Base-by-base conservation (phyloP, 2,888 invertebrate species). In the Boloria selene region DNA sequence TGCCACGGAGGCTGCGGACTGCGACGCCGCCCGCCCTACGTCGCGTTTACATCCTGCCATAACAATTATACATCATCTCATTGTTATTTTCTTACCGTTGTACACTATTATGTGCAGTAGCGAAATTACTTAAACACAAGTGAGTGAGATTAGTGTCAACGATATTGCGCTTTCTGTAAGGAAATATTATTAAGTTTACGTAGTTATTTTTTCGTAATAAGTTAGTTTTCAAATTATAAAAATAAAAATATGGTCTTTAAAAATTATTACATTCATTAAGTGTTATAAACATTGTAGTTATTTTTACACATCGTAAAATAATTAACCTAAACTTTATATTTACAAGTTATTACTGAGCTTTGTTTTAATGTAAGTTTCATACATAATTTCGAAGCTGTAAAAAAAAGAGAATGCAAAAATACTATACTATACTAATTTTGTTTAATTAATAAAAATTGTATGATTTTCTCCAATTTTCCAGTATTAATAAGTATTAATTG, bases 1-100 rank as follows among this genome's bases (percentile, higher is more conserved):
- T 92, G 82, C 85, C 86, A 87, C 88, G 91, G 92, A 92, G 90
- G 91, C 93, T 92, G 92, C 87, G 89, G 88, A 81, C 73, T 75
- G 77, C 74, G 77, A 76, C 75, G 83, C 84, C 86, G 88, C 82
- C 85, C 87, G 88, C 86, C 86, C 85, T 81, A 76, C 78, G 77
- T 70, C 77, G 77, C 78, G 74, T 70, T 74, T 72, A 71, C 73
- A 71, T 75, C 75, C 75, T 74, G 74, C 75, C 84, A 84, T 82
- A 85, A 85, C 85, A 84, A 55, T 67, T 53, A 63, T 61, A 68
- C 64, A 66, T 52, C 42, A 67, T 61, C 60, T 50, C 52, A 66
- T 61, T 69, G 53, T 61, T 49, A 44, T 61, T 49, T 55, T 47
- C 55, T 47, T 38, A 58, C 17, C 49, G 31, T 5, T 50, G 26